A percentile compares a stretch with the other conserved stretches of the same genome.
Evolutionary conservation across 1,140 invertebrate genomes (phyloP).

Genomic region (Gonatopus flavifemur): DNA sequence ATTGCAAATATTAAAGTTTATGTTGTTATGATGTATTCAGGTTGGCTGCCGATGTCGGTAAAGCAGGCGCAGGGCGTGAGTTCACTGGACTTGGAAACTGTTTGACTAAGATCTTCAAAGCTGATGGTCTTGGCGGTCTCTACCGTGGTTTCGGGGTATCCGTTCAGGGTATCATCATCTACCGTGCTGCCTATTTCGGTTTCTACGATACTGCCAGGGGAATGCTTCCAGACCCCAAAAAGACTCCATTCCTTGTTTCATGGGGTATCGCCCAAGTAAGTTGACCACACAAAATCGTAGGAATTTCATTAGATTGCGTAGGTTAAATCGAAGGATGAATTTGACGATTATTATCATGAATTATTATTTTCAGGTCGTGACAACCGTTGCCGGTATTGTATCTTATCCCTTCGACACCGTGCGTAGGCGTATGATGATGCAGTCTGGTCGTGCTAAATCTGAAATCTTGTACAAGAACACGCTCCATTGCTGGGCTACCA

Average conservation of each 20-base stretch:
- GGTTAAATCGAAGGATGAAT: no score
- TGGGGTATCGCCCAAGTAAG: slow-evolving; percentile 81
- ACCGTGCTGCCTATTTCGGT: slow-evolving; percentile 90
- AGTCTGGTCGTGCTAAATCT: slow-evolving; percentile 68
- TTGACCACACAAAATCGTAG: slow-evolving; percentile 4
- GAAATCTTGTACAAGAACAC: slow-evolving; percentile 76
- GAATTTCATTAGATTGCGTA: no score
- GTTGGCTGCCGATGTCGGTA: slow-evolving; percentile 83
- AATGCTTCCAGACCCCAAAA: slow-evolving; percentile 81
- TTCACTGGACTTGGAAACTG: slow-evolving; percentile 85
- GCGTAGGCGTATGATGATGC: slow-evolving; percentile 90
- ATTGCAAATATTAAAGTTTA: no score
- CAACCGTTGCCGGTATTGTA: slow-evolving; percentile 75
- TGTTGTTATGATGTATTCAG: slow-evolving; percentile 56
- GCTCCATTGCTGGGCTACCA: slow-evolving; percentile 72
- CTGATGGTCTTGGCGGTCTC: slow-evolving; percentile 79
- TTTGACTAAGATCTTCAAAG: slow-evolving; percentile 78
- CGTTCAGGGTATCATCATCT: slow-evolving; percentile 85
- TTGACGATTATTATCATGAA: background rate
- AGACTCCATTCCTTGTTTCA: slow-evolving; percentile 71
- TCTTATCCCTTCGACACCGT: slow-evolving; percentile 91
- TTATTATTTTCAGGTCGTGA: slow-evolving; percentile 61
- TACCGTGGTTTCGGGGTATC: slow-evolving; percentile 92
- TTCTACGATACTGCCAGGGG: slow-evolving; percentile 91
- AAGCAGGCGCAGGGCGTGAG: slow-evolving; percentile 72